Conservation (phyloP, 1,140 invertebrate genomes). For the Zaprionus capensis region DNA sequence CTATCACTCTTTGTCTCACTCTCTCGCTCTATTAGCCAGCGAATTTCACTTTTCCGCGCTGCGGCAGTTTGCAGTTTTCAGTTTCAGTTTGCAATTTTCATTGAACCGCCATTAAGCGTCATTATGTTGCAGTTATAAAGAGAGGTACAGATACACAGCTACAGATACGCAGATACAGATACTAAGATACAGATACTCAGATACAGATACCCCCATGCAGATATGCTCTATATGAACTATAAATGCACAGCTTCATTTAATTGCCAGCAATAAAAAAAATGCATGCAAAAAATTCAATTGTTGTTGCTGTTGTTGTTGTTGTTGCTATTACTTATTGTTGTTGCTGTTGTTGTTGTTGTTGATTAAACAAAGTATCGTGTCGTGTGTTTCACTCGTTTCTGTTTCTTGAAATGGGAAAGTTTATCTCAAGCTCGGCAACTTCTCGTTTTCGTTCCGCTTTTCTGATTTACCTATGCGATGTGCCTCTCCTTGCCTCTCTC, state of each 20-base stretch:
- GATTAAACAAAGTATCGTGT: slow-evolving; percentile 45
- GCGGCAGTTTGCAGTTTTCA: slow-evolving; percentile 32
- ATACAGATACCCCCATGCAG: not conserved
- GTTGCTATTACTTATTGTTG: slow-evolving; percentile 14
- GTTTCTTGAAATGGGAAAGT: slow-evolving; percentile 52
- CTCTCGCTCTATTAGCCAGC: slow-evolving; percentile 7
- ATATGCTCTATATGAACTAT: slow-evolving; percentile 32
- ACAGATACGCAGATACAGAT: slow-evolving; percentile 1
- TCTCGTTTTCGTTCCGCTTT: slow-evolving; percentile 44
- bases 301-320: slow-evolving; percentile 4
- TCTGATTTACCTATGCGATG: slow-evolving; percentile 32
- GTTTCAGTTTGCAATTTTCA: slow-evolving; percentile 46
- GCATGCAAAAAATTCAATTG: slow-evolving; percentile 20
- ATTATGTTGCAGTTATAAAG: slow-evolving; percentile 40
- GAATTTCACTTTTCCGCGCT: slow-evolving; percentile 48
- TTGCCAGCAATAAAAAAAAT: slow-evolving; percentile 24
- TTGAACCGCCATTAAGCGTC: slow-evolving; percentile 46
- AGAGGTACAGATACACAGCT: slow-evolving; percentile 3
- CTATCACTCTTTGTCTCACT: not conserved
- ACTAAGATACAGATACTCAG: not conserved
- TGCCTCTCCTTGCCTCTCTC: not conserved
- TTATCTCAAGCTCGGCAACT: slow-evolving; percentile 28
- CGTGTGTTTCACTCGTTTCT: slow-evolving; percentile 42
- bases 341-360: slow-evolving; percentile 18
- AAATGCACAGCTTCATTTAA: slow-evolving; percentile 50